Evolutionary conservation across 2,113 vertebrate genomes (phyloP).

Genomic region (Brachyhypopomus gauderio): DNA sequence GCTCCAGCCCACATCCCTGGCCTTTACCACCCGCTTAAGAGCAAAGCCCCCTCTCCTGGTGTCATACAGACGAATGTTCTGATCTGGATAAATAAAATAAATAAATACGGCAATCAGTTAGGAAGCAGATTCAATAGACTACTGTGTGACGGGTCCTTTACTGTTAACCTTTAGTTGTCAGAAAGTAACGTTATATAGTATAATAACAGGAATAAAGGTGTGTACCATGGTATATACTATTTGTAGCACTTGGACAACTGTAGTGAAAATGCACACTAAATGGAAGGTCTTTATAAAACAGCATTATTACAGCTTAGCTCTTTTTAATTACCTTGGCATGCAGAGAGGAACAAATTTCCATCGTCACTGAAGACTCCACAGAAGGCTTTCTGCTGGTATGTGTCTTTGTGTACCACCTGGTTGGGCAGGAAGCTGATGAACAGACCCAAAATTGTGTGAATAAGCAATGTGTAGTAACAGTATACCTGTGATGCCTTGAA

Average conservation of each 20-base stretch:
- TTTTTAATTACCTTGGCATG: slow-evolving; percentile 85
- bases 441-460: neutral
- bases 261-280: too few relatives aligned
- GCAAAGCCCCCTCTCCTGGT: slow-evolving; percentile 80
- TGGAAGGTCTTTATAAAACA: too few relatives aligned
- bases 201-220: too few relatives aligned
- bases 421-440: slow-evolving; percentile 88
- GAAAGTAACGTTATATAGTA: too few relatives aligned
- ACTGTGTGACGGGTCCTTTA: neutral
- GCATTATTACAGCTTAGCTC: neutral
- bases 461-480: neutral
- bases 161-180: too few relatives aligned
- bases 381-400: slow-evolving; percentile 90
- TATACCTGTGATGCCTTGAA: neutral
- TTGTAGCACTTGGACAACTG: too few relatives aligned
- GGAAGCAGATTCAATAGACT: neutral
- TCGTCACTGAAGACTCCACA: slow-evolving; percentile 88
- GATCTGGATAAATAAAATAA: too few relatives aligned
- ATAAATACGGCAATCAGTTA: too few relatives aligned
- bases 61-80: slow-evolving; percentile 88
- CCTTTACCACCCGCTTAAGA: slow-evolving; percentile 83
- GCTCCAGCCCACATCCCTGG: slow-evolving; percentile 90
- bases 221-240: too few relatives aligned
- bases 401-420: slow-evolving; percentile 81
- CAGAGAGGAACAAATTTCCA: slow-evolving; percentile 87